Base-by-base conservation (phyloP, 2,113 vertebrate genomes). In the Scopus umbretta region DNA sequence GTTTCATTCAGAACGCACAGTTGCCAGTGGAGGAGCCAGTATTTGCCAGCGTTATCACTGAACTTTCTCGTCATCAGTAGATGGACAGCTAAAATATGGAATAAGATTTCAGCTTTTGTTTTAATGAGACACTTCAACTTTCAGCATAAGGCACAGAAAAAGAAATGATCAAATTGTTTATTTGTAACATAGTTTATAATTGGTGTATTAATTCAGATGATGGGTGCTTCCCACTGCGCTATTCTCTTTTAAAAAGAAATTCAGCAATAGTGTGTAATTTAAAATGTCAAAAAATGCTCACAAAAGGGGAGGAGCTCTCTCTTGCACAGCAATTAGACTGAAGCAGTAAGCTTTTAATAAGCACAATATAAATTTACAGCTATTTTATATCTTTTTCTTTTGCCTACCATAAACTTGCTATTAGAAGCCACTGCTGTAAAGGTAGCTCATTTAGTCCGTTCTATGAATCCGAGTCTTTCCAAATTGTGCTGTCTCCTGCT, bases 221-320 rank as follows among this genome's bases (percentile, higher is more conserved):
- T 45, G 62, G 42, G 92, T 86, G 72, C 92, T 95, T 88, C 93
- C 62, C 56, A 56, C 76, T 82, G 66, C 0, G 22, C 73, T 87
- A 27, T 40, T 95, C 74, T 88, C 67, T 84, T 68, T 58, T 43
- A 59, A 59, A 42, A 50, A 25, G 23, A 25, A 11, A 47, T 16
- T 55, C 90, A 92, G 90, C 49, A 38, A 84, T 11, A 95, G 43
- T 9, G 21, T 96, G 29, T 91, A 96, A 98, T 97, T 97, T 96
- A 86, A 96, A 96, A 96, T 89, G 92, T 88, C 96, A 97, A 79
- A 95, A 97, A 97, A 95, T 30, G 42, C 71, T 95, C 94, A 92
- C 78, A 95, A 92, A 97, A 95, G 74, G 47, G 73, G 70, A 91
- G 95, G 89, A 94, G 89, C 76, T 83, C 80, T 96, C 43, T 83